Evolutionary conservation across 64 coral and sea anemone genomes (phyloP).

Genomic region (Montipora capricornis): DNA sequence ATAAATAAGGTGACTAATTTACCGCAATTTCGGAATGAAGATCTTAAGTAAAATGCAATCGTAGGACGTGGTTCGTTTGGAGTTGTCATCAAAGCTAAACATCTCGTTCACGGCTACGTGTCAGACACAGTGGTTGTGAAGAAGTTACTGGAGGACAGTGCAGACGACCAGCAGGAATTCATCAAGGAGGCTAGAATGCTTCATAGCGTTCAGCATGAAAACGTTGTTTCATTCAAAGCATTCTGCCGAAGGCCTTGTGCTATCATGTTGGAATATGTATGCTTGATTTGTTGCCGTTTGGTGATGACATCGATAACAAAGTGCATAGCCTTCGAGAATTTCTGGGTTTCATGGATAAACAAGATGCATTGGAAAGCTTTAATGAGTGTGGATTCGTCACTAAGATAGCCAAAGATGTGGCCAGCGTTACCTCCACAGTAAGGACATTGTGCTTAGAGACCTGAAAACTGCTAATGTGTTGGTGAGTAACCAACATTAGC

Average conservation of each 20-base stretch:
- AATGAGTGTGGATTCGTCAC: not conserved
- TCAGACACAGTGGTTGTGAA: not conserved
- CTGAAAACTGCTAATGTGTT: too few species aligned
- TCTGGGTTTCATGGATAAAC: not conserved
- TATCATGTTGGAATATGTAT: too few species aligned
- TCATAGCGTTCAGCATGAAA: not conserved
- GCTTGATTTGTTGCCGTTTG: not conserved
- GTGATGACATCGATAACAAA: not conserved
- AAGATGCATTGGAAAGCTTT: not conserved
- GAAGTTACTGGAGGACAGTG: not conserved
- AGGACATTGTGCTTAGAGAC: too few species aligned
- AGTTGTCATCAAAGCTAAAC: too few species aligned
- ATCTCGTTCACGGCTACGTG: not conserved
- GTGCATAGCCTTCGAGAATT: constrained; percentile 19
- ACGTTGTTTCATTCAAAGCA: not conserved
- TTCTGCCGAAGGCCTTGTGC: not conserved
- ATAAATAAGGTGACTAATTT: too few species aligned
- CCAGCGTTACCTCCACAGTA: too few species aligned
- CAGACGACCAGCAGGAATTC: not conserved
- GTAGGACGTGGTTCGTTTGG: too few species aligned
- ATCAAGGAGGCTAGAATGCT: constrained; percentile 19
- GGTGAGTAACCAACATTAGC: too few species aligned
- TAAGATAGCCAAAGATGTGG: constrained; percentile 5
- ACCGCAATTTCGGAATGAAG: too few species aligned
- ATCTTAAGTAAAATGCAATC: too few species aligned